A percentile compares a stretch with the other conserved stretches of the same genome.
Evolutionary conservation across 2,797 vertebrate genomes (phyloP).

Genomic region (Threskiornis aethiopicus): DNA sequence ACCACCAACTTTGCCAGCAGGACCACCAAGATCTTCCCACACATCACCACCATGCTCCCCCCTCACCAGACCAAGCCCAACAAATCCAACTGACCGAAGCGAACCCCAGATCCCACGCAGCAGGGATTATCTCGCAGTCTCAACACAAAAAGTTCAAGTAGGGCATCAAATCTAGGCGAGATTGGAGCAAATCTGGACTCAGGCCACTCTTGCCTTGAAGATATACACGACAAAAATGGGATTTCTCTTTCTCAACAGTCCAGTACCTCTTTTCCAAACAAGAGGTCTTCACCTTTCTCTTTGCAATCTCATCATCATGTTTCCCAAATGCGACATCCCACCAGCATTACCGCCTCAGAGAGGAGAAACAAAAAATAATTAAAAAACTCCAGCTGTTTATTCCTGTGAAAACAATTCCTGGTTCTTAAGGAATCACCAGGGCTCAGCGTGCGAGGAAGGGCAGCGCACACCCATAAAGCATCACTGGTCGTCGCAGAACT

Average conservation of each 20-base stretch:
- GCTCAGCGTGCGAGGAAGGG: not conserved
- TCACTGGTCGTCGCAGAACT: rapidly evolving
- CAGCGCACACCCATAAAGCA: not conserved
- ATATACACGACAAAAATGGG: not conserved
- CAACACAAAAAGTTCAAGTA: too few relatives aligned
- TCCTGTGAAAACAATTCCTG: not conserved
- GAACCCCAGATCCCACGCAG: rapidly evolving
- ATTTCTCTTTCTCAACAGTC: not conserved
- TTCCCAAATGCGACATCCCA: rapidly evolving
- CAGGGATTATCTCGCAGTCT: not conserved
- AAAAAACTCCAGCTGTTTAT: not conserved
- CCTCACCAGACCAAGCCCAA: not conserved
- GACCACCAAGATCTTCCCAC: not conserved
- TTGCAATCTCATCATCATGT: not conserved
- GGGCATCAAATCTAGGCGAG: not conserved
- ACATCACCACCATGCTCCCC: rapidly evolving
- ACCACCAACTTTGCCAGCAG: not conserved
- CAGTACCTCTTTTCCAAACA: not conserved
- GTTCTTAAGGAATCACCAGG: not conserved
- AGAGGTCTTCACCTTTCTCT: not conserved
- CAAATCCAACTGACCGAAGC: not conserved
- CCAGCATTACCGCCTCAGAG: not conserved
- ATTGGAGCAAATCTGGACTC: not conserved
- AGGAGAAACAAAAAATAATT: not conserved
- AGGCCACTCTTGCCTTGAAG: not conserved